phyloP scores from a whole-genome alignment of 1,140 invertebrate species.

The Macrobrachium nipponense region DNA sequence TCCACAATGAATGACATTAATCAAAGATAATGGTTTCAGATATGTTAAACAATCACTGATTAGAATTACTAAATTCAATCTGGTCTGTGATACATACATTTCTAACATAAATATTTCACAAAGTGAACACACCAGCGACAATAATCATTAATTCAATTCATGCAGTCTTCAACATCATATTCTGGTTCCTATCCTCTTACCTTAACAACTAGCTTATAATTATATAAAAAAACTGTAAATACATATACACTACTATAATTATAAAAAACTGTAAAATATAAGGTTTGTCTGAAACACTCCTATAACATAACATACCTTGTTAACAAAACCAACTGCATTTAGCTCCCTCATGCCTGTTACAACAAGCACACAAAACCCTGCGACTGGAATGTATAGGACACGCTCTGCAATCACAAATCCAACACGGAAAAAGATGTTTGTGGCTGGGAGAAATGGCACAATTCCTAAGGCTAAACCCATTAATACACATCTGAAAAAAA shows the following conservation, averaged over 20 bases:
- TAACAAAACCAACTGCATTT: constrained; percentile 27
- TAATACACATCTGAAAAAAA: constrained; percentile 68
- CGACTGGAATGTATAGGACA: constrained; percentile 85
- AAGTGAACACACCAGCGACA: too few relatives aligned
- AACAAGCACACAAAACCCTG: constrained; percentile 85
- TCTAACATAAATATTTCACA: too few relatives aligned
- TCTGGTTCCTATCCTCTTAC: too few relatives aligned
- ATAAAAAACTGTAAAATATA: too few relatives aligned
- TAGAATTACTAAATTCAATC: too few relatives aligned
- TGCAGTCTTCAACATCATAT: too few relatives aligned
- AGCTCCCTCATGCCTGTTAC: constrained; percentile 74
- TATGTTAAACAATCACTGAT: too few relatives aligned
- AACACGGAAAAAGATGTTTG: constrained; percentile 90
- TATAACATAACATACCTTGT: constrained; percentile 47
- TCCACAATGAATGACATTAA: not conserved
- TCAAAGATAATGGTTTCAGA: not conserved
- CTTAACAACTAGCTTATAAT: too few relatives aligned
- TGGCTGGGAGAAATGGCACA: constrained; percentile 91
- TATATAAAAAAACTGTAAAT: too few relatives aligned
- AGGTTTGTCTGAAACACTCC: constrained; percentile 66
- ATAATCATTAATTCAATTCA: too few relatives aligned
- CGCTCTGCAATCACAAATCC: constrained; percentile 92
- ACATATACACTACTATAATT: too few relatives aligned
- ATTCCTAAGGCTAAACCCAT: constrained; percentile 79
- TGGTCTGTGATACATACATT: too few relatives aligned